Conservation (phyloP, 2,888 invertebrate genomes). For the Drosophila cracens region DNA sequence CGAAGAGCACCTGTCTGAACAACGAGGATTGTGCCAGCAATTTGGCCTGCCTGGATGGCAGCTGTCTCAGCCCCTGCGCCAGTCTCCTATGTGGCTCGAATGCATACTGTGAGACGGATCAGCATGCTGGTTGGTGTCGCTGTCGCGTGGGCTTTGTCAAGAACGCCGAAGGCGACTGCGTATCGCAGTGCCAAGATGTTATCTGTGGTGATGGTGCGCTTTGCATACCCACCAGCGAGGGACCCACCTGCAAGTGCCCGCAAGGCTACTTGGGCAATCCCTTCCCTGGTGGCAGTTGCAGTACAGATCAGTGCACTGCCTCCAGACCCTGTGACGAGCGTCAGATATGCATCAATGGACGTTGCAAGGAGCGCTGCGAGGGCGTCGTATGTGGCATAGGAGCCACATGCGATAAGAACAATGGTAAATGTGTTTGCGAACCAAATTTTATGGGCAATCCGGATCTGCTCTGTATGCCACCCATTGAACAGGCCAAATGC, state of each 20-base stretch:
- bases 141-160: conserved; percentile 93
- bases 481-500: conserved; percentile 91
- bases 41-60: conserved; percentile 91
- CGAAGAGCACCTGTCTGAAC: conserved; percentile 88
- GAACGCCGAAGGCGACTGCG: conserved; percentile 92
- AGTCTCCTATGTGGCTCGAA: conserved; percentile 92
- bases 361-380: conserved; percentile 95
- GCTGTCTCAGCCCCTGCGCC: conserved; percentile 93
- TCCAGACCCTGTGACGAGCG: conserved; percentile 91
- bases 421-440: conserved; percentile 94
- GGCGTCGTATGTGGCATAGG: conserved; percentile 95
- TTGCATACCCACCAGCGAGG: conserved; percentile 93
- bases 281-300: conserved; percentile 94
- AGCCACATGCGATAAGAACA: conserved; percentile 92
- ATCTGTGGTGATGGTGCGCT: conserved; percentile 93
- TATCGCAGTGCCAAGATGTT: conserved; percentile 88
- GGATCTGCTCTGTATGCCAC: conserved; percentile 95
- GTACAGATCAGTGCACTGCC: conserved; percentile 92
- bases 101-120: conserved; percentile 94
- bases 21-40: conserved; percentile 93
- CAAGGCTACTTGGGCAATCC: conserved; percentile 95
- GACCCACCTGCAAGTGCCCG: conserved; percentile 94
- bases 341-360: conserved; percentile 93
- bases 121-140: conserved; percentile 95
- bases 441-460: conserved; percentile 95